phyloP scores from a whole-genome alignment of 1,140 invertebrate genomes.

The Drosophila melanogaster region Release_6_plus_ISO1_MT NT_037436.4:10776001-10776500 shows the following conservation, averaged over 20 bases:
- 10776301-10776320: conserved; percentile 7
- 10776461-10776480: conserved; percentile 28
- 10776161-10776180: conserved; percentile 38
- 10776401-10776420: conserved; percentile 43
- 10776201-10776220: conserved; percentile 25
- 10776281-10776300: conserved; percentile 13
- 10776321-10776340: neutral
- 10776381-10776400: conserved; percentile 3
- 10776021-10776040: conserved; percentile 1
- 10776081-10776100: conserved; percentile 43
- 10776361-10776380: conserved; percentile 1
- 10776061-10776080: conserved; percentile 14
- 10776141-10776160: conserved; percentile 1
- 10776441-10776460: conserved; percentile 37
- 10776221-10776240: conserved; percentile 69
- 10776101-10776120: conserved; percentile 13
- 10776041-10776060: neutral
- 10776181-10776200: conserved; percentile 74
- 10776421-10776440: conserved; percentile 74
- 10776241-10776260: conserved; percentile 54
- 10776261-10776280: conserved; percentile 46
- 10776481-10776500: neutral
- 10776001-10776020: neutral
- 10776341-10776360: conserved; percentile 3
- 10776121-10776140: conserved; percentile 8